Evolutionary conservation across 2,888 invertebrate genomes (phyloP), one percentile per base, ranked within the genome.

Genomic region (Chelonus formosanus): DNA sequence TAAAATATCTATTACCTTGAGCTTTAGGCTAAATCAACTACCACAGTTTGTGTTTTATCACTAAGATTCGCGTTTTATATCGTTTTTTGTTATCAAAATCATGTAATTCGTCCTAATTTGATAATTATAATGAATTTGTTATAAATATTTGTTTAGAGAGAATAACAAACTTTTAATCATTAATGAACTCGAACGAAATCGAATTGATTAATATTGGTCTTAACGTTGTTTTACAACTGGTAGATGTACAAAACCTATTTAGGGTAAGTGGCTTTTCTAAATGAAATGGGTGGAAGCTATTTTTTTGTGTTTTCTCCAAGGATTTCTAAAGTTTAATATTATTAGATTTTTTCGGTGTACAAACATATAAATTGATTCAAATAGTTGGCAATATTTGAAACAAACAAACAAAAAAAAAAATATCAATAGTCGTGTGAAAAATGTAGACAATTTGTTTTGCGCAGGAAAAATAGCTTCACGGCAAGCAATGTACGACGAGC

Each of bases 401-500:
- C 76, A 74, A 65, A 65, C 67, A 50, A 63, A 60, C n/a, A 67
- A 57, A 56, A 69, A 34, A 50, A 57, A 62, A 61, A 47, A 63
- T 64, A 32, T 71, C 59, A 74, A 70, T 67, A 70, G 70, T 71
- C 70, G 73, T 71, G 71, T 76, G 72, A 78, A 71, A 79, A 78
- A 76, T 75, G 70, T 75, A 80, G 77, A 67, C 70, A 74, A 75
- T 79, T 79, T 79, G 74, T 80, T 76, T 78, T 80, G 78, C 80
- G 78, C 80, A 79, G 80, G 80, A 75, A 72, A 78, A 76, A 71
- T 77, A 75, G 76, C 74, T 74, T 70, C 74, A 71, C 73, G 75
- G 73, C 75, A 75, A 74, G 74, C 73, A 74, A 77, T 74, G 72
- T 70, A 77, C 76, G 74, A 71, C 75, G 71, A 66, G 71, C 75